phyloP scores from a whole-genome alignment of 2,888 invertebrate genomes.

The Cantharis rufa region DNA sequence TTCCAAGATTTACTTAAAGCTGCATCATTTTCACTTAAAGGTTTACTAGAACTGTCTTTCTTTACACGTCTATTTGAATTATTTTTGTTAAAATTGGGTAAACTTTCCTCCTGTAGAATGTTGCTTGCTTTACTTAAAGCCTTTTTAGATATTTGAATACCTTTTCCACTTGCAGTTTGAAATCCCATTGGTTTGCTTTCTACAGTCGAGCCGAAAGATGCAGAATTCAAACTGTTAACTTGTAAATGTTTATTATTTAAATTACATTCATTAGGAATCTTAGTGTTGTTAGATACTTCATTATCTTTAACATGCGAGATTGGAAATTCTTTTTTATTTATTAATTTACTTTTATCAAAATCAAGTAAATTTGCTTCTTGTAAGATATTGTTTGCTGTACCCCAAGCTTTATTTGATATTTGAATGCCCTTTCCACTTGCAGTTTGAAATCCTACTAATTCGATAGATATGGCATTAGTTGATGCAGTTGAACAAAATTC shows the following conservation, averaged over 20 bases:
- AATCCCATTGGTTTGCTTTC: too few species aligned
- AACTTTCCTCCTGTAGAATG: not conserved
- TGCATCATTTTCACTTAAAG: not conserved
- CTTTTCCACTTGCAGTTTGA: too few species aligned
- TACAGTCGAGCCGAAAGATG: too few species aligned
- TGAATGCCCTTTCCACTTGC: slow-evolving; percentile 49
- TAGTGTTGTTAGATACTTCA: not conserved
- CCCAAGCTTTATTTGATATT: slow-evolving; percentile 53
- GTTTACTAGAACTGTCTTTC: not conserved
- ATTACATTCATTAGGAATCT: not conserved
- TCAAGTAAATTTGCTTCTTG: not conserved
- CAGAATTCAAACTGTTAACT: too few species aligned
- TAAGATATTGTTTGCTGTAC: slow-evolving; percentile 17
- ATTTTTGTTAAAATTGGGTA: not conserved
- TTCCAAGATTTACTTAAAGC: not conserved
- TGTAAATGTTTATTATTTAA: not conserved
- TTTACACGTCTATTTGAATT: not conserved
- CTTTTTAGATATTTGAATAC: too few species aligned
- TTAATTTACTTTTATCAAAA: not conserved
- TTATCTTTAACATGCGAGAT: not conserved
- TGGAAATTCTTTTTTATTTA: not conserved
- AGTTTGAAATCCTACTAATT: slow-evolving; percentile 46
- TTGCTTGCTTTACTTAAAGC: too few species aligned
- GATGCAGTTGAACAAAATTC: not conserved
- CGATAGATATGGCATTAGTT: not conserved